Conservation (phyloP, 2,113 vertebrate species). For the Syngnathoides biaculeatus region DNA sequence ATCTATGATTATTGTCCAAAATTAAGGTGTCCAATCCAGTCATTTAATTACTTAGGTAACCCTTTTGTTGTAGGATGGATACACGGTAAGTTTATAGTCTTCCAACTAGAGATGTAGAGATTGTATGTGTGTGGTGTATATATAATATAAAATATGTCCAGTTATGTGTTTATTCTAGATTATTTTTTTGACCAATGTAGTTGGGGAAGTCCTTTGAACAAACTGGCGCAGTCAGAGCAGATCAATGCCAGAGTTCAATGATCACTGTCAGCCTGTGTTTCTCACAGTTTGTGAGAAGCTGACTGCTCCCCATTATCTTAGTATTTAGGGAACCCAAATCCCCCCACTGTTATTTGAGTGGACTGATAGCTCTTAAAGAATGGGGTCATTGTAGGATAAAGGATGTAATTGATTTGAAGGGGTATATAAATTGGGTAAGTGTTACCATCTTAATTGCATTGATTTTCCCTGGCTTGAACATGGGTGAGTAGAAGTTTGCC, state of each 20-base stretch:
- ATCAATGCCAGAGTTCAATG: conserved; percentile 1
- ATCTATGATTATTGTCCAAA: background rate
- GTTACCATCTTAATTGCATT: conserved; percentile 9
- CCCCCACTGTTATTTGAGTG: background rate
- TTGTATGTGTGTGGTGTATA: too few relatives aligned
- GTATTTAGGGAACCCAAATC: background rate
- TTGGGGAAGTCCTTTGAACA: background rate
- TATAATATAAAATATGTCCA: background rate
- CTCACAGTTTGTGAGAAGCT: background rate
- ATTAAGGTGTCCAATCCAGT: background rate
- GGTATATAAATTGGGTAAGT: background rate
- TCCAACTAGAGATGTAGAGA: too few relatives aligned
- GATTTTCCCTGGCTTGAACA: background rate
- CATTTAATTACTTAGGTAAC: background rate
- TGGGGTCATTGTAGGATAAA: background rate
- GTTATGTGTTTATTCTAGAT: background rate
- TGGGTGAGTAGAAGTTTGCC: background rate
- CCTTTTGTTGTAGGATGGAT: background rate
- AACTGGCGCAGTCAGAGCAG: background rate
- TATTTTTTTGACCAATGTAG: background rate
- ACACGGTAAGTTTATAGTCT: background rate
- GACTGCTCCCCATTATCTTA: background rate
- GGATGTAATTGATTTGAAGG: conserved; percentile 6
- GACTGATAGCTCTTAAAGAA: conserved; percentile 1
- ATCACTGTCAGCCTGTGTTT: conserved; percentile 2